phyloP scores from a whole-genome alignment of 2,888 invertebrate species.

The Tridacna crocea region DNA sequence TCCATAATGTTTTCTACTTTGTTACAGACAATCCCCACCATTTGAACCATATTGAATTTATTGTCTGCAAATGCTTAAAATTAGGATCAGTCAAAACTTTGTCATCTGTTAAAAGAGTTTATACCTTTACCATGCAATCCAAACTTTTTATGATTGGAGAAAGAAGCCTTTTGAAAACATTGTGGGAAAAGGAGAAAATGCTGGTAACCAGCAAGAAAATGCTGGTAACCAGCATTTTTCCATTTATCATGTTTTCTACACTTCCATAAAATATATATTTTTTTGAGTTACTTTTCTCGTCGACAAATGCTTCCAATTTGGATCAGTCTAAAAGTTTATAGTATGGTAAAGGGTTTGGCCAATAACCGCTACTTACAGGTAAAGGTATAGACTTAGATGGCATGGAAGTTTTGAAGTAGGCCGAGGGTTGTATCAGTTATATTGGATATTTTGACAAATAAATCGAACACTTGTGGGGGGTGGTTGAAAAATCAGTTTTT shows the following conservation, averaged over 20 bases:
- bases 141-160: not conserved
- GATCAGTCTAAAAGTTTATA: not conserved
- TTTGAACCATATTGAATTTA: not conserved
- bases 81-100: not conserved
- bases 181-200: not conserved
- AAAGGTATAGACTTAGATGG: not conserved
- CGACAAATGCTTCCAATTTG: not conserved
- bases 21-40: not conserved
- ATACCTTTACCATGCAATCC: not conserved
- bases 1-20: not conserved
- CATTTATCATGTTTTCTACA: not conserved
- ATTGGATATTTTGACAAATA: constrained; percentile 18
- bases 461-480: not conserved
- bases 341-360: not conserved
- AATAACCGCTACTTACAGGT: not conserved
- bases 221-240: not conserved
- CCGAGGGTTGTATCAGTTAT: constrained; percentile 13
- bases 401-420: constrained; percentile 9
- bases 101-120: not conserved
- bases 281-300: not conserved
- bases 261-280: not conserved
- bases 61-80: not conserved
- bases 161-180: not conserved
- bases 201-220: not conserved
- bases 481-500: not conserved